These are phyloP conservation scores for Achroia grisella DNA, from an alignment of 1,140 invertebrate genomes.

Conservation along the genomic window DNA sequence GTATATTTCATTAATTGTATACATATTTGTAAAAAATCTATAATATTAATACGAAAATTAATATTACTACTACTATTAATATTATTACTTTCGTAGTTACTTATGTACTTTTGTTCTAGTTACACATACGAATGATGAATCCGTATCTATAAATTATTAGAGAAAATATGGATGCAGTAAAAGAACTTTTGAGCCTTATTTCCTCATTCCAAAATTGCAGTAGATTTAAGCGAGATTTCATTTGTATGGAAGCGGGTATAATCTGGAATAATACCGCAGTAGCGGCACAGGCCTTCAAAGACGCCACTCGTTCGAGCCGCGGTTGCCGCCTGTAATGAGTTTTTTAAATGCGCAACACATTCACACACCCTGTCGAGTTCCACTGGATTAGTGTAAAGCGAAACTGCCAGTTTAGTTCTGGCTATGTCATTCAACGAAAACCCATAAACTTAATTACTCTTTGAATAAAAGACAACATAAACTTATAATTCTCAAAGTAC, in stretches of 20 bases:
- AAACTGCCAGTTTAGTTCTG: slow-evolving; percentile 30
- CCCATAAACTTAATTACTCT: slow-evolving; percentile 15
- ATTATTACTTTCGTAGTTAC: too few species aligned
- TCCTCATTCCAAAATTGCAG: slow-evolving; percentile 70
- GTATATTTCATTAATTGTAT: too few species aligned
- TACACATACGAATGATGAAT: too few species aligned
- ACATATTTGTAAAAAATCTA: too few species aligned
- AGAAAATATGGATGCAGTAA: slow-evolving; percentile 65
- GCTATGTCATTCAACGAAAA: slow-evolving; percentile 21
- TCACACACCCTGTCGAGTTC: slow-evolving; percentile 52
- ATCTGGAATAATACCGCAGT: slow-evolving; percentile 71
- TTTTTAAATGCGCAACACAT: slow-evolving; percentile 69
- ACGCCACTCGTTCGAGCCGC: slow-evolving; percentile 66
- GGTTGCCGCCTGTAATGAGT: slow-evolving; percentile 68
- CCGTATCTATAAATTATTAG: slow-evolving; percentile 42
- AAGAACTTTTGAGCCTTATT: slow-evolving; percentile 69
- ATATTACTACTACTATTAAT: too few species aligned
- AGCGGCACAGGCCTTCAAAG: slow-evolving; percentile 68
- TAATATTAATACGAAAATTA: too few species aligned
- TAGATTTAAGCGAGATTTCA: slow-evolving; percentile 71
- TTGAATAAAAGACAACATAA: slow-evolving; percentile 7
- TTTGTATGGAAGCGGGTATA: slow-evolving; percentile 71
- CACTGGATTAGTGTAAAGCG: slow-evolving; percentile 42
- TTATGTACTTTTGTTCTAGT: too few species aligned
- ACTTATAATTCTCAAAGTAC: slow-evolving; percentile 9